phyloP scores from a whole-genome alignment of 2,113 vertebrate genomes.

The Saccopteryx bilineata region DNA sequence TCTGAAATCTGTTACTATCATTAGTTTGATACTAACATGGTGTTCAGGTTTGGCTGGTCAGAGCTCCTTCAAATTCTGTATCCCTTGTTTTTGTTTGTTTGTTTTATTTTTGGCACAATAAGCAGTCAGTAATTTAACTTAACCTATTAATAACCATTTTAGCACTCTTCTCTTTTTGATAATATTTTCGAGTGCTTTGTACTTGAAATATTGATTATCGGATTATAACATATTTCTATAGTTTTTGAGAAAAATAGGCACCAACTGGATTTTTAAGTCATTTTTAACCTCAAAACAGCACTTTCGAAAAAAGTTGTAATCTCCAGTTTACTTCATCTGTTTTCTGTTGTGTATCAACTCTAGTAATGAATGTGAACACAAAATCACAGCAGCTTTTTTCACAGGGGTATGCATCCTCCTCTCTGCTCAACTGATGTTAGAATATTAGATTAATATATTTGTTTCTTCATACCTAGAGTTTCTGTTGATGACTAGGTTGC shows the following conservation, averaged over 20 bases:
- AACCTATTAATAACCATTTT: background rate
- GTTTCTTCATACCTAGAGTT: background rate
- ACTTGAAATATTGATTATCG: slow-evolving; percentile 29
- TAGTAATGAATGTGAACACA: background rate
- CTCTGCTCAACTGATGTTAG: background rate
- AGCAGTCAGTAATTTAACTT: background rate
- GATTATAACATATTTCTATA: background rate
- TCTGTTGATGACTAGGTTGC: slow-evolving; percentile 1
- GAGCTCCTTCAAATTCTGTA: background rate
- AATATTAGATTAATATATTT: background rate
- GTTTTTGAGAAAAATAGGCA: background rate
- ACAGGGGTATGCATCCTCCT: background rate
- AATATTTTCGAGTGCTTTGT: background rate
- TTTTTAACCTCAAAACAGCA: background rate
- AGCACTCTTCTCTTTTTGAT: background rate
- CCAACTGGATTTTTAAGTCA: background rate
- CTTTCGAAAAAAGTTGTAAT: background rate
- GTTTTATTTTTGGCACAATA: background rate
- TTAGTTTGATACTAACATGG: background rate
- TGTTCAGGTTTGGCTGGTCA: background rate
- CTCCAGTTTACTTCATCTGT: background rate
- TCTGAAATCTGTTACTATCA: background rate
- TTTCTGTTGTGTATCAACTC: background rate
- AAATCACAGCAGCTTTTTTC: background rate
- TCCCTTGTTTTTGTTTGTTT: background rate